Percentiles rank a stretch among this genome's conserved stretches.
Evolutionary conservation across 2,888 invertebrate genomes (phyloP).

Genomic region (Plebejus melissa): DNA sequence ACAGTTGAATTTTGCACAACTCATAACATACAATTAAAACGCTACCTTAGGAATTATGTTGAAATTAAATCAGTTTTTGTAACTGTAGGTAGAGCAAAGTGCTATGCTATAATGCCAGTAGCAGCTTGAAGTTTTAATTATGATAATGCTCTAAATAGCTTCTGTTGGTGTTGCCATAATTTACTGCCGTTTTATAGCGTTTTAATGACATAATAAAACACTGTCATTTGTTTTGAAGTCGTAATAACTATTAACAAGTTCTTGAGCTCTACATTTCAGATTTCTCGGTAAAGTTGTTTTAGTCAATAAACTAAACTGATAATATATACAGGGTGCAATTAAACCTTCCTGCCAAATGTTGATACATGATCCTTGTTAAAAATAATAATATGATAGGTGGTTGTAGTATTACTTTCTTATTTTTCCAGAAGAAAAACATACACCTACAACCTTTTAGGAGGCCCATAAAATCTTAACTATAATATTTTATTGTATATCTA

Average conservation of each 20-base stretch:
- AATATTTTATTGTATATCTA: no score
- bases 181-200: slow-evolving; percentile 13
- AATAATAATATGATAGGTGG: not conserved
- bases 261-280: not conserved
- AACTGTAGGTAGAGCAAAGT: not conserved
- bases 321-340: no score
- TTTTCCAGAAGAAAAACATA: not conserved
- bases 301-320: not conserved
- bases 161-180: slow-evolving; percentile 18
- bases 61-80: not conserved
- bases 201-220: slow-evolving; percentile 17
- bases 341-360: no score
- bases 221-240: slow-evolving; percentile 16
- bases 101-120: not conserved
- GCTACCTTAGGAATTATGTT: not conserved
- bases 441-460: not conserved
- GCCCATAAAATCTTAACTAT: not conserved
- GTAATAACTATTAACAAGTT: slow-evolving; percentile 6
- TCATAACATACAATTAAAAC: not conserved
- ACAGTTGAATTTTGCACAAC: no score
- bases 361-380: no score
- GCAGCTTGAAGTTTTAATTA: slow-evolving; percentile 4
- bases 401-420: not conserved
- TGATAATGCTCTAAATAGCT: slow-evolving; percentile 1
- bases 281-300: not conserved